These are phyloP conservation scores for Leistus spinibarbis DNA, from an alignment of 2,888 invertebrate species.

Conservation along the genomic window DNA sequence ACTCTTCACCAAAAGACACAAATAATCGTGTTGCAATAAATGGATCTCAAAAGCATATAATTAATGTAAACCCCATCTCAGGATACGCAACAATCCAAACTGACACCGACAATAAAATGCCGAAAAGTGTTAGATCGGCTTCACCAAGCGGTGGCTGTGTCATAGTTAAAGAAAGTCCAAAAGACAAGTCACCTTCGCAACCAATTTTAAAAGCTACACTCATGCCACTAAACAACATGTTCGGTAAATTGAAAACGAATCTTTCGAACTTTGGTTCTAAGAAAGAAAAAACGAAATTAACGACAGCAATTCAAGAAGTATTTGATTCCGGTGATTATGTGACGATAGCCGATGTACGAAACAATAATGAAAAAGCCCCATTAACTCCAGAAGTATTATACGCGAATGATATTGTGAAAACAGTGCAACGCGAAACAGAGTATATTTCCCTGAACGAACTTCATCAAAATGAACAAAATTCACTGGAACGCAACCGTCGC, in stretches of 20 bases:
- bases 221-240: conserved; percentile 73
- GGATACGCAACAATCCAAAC: conserved; percentile 56
- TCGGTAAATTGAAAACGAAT: conserved; percentile 69
- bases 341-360: conserved; percentile 81
- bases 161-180: conserved; percentile 46
- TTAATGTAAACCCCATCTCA: conserved; percentile 53
- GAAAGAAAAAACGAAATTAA: conserved; percentile 53
- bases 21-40: conserved; percentile 25
- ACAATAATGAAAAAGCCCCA: conserved; percentile 70
- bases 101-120: conserved; percentile 25
- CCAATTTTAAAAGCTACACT: conserved; percentile 58
- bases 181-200: conserved; percentile 44
- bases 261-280: conserved; percentile 50
- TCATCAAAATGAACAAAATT: conserved; percentile 49
- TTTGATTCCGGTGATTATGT: conserved; percentile 80
- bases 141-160: conserved; percentile 55
- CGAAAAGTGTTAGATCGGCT: conserved; percentile 48
- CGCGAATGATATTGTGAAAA: conserved; percentile 69
- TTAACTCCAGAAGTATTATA: conserved; percentile 58
- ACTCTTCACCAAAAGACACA: conserved; percentile 1
- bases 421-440: conserved; percentile 68
- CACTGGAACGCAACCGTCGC: conserved; percentile 62
- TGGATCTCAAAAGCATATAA: conserved; percentile 47
- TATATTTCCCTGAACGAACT: conserved; percentile 83
- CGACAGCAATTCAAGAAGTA: conserved; percentile 31